Percentiles rank a stretch among this genome's conserved stretches.
Evolutionary conservation across 2,888 invertebrate species (phyloP).

Genomic region (Cerceris rybyensis): DNA sequence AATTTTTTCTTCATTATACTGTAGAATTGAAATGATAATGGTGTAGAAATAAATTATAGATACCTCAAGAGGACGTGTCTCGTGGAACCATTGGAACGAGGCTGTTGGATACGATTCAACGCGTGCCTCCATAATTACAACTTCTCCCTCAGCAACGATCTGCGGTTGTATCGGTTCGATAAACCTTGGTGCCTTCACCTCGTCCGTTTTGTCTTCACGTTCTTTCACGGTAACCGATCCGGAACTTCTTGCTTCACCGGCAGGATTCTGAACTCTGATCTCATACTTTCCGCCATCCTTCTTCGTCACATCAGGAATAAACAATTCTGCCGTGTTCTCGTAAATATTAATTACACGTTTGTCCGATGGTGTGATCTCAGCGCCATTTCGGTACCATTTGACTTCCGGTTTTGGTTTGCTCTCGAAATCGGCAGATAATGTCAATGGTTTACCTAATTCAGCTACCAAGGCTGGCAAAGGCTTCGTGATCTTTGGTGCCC

Average conservation of each 20-base stretch:
- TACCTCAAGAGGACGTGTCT: constrained; percentile 87
- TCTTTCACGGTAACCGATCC: constrained; percentile 91
- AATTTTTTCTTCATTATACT: background rate
- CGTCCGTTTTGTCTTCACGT: constrained; percentile 83
- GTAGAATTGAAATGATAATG: background rate
- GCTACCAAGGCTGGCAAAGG: constrained; percentile 90
- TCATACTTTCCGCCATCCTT: constrained; percentile 94
- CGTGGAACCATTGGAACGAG: constrained; percentile 94
- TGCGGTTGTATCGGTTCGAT: constrained; percentile 88
- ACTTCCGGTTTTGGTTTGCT: constrained; percentile 88
- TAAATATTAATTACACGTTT: constrained; percentile 85
- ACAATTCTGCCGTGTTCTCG: constrained; percentile 86
- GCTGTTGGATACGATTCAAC: constrained; percentile 91
- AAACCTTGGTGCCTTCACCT: constrained; percentile 88
- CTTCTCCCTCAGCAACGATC: constrained; percentile 88
- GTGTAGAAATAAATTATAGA: background rate
- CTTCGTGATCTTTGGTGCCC: constrained; percentile 89
- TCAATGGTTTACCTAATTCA: constrained; percentile 87
- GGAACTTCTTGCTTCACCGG: constrained; percentile 90
- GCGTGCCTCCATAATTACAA: constrained; percentile 89
- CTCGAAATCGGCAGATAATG: constrained; percentile 88
- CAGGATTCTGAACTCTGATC: constrained; percentile 90
- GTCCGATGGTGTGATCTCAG: constrained; percentile 87
- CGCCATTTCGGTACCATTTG: constrained; percentile 93
- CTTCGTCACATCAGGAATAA: constrained; percentile 87